Conservation (phyloP, 2,797 vertebrate species). For the Tapirus indicus region DNA sequence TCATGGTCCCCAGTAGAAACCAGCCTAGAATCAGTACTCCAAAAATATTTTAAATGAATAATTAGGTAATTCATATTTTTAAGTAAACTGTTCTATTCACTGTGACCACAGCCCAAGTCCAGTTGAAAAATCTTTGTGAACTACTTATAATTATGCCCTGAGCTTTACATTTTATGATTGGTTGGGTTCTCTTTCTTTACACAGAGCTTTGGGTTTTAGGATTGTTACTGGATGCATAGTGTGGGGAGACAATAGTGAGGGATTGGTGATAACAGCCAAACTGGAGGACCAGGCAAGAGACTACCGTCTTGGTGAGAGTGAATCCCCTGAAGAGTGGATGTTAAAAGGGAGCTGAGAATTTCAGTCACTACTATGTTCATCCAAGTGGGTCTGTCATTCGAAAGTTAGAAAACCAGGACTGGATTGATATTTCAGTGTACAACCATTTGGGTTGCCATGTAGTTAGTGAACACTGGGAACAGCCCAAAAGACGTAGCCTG, state of each 20-base stretch:
- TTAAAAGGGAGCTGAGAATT: background rate
- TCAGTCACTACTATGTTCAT: background rate
- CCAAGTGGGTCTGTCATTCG: background rate
- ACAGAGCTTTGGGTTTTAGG: background rate
- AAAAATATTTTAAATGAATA: conserved; percentile 18
- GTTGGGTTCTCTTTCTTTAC: background rate
- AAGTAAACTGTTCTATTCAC: background rate
- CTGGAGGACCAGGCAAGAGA: background rate
- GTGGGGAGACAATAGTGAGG: background rate
- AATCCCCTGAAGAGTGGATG: background rate
- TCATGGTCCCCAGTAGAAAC: background rate
- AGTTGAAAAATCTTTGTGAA: conserved; percentile 23
- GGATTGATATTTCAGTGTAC: background rate
- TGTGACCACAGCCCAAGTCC: conserved; percentile 23
- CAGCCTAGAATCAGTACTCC: background rate
- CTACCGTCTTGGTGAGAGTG: background rate
- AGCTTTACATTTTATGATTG: background rate
- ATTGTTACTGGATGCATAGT: background rate
- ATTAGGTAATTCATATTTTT: background rate
- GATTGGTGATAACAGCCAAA: background rate
- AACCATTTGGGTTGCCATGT: background rate
- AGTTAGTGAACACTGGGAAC: background rate
- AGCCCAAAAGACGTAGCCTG: background rate
- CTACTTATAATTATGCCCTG: background rate
- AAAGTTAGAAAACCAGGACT: background rate